These are phyloP conservation scores for Hybos culiciformis DNA, from an alignment of 2,888 invertebrate genomes.

Conservation along the genomic window DNA sequence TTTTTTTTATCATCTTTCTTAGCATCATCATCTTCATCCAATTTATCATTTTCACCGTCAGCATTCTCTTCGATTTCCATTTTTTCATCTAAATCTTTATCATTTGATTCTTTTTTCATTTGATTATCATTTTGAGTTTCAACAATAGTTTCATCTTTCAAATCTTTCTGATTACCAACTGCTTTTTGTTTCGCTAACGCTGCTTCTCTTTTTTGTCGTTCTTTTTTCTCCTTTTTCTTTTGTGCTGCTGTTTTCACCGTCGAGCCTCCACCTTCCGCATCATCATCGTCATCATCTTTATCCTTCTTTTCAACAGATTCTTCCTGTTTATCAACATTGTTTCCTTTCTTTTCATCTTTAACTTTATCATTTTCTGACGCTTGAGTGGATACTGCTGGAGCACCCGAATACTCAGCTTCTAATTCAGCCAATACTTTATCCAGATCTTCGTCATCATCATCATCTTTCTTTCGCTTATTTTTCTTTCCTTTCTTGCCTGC, in stretches of 20 bases:
- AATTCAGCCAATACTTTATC: slow-evolving; percentile 74
- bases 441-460: slow-evolving; percentile 59
- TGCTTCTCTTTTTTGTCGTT: slow-evolving; percentile 59
- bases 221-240: slow-evolving; percentile 82
- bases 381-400: slow-evolving; percentile 21
- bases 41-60: slow-evolving; percentile 18
- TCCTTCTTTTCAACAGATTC: slow-evolving; percentile 35
- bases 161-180: too few species aligned
- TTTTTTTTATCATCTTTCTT: slow-evolving; percentile 31
- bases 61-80: slow-evolving; percentile 26
- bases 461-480: slow-evolving; percentile 55
- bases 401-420: slow-evolving; percentile 46
- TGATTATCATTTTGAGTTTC: too few species aligned
- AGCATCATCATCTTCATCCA: slow-evolving; percentile 20
- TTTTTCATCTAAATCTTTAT: slow-evolving; percentile 34
- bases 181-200: slow-evolving; percentile 34
- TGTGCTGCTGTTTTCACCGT: slow-evolving; percentile 71
- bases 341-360: slow-evolving; percentile 2
- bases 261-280: slow-evolving; percentile 41
- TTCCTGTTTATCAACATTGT: slow-evolving; percentile 21
- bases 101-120: slow-evolving; percentile 32
- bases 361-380: slow-evolving; percentile 14
- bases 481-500: slow-evolving; percentile 59
- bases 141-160: background rate
- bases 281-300: slow-evolving; percentile 31